Base-by-base conservation (phyloP, 2,888 invertebrate genomes). In the Lumbricus terrestris region DNA sequence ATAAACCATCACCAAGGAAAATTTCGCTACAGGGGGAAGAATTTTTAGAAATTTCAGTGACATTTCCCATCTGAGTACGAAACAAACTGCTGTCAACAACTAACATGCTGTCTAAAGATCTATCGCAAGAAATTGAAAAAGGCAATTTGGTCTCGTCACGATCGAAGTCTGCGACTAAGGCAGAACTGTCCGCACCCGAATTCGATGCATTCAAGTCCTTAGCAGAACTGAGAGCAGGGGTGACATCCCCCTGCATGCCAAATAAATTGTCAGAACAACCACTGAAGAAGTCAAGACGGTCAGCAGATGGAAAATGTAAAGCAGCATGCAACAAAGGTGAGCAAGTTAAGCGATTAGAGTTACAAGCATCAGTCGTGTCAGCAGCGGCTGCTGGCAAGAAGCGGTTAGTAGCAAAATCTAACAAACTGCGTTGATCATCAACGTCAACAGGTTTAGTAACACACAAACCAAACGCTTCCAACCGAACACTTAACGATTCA, bases 401-500 rank as follows among this genome's bases (percentile, higher is more conserved):
- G 85, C 85, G 34, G 85, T 85, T 85, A 85, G 85, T 85, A 85
- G 35, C 37, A 37, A 85, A 85, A 35, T 85, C 85, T 15, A 85
- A 85, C 34, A 34, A 34, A 85, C 85, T 35, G 35, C 35, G 18
- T 20, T 20, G 16, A 85, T 18, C 85, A n/a, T 18, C 85, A n/a
- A n/a, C n/a, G 37, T 37, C 85, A 85, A 85, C 85, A 34, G 85
- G 85, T 35, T 85, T 37, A 85, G 37, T 23, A 85, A 85, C 29
- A 85, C 85, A 85, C 85, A 85, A 85, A 34, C 85, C 85, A 85
- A 85, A 85, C 85, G 34, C 35, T 35, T 85, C 85, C 85, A 85
- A 37, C 34, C n/a, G 37, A 37, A 34, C 37, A 13, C 11, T 37
- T 34, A 85, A 85, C 85, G 35, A 85, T 35, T 85, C 85, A 85